phyloP scores from a whole-genome alignment of 2,888 invertebrate genomes.

The Athalia circularis region DNA sequence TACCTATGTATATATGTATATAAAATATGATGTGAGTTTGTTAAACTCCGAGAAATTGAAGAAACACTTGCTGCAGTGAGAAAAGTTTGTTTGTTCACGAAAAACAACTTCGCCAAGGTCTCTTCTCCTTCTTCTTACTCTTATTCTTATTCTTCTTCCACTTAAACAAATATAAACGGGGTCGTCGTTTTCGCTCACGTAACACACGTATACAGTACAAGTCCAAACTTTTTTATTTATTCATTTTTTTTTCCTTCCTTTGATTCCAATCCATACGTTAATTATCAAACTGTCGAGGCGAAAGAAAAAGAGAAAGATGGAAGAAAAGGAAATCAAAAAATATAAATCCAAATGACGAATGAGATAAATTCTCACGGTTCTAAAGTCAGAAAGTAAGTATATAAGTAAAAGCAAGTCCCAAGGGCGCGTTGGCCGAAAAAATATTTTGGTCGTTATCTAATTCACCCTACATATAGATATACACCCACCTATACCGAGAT shows the following conservation, averaged over 20 bases:
- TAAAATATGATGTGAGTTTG: not conserved
- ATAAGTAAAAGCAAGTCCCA: conserved; percentile 46
- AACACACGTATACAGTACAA: not conserved
- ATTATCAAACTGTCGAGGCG: too few species aligned
- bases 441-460: conserved; percentile 61
- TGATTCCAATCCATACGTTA: not conserved
- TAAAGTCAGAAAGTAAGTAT: not conserved
- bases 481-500: not conserved
- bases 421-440: conserved; percentile 55
- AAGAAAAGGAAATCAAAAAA: not conserved
- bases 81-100: conserved; percentile 24
- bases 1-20: not conserved
- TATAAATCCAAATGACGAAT: too few species aligned
- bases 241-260: not conserved
- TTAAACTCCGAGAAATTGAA: not conserved
- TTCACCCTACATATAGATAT: conserved; percentile 47
- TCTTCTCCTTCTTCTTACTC: not conserved
- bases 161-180: conserved; percentile 29
- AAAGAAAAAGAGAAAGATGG: not conserved
- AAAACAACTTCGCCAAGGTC: conserved; percentile 36
- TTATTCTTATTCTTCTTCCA: not conserved
- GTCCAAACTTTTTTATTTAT: not conserved
- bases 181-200: conserved; percentile 13
- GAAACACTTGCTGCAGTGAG: conserved; percentile 36
- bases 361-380: too few species aligned